Conservation (phyloP, 2,888 invertebrate genomes). For the Orthosia cruda region DNA sequence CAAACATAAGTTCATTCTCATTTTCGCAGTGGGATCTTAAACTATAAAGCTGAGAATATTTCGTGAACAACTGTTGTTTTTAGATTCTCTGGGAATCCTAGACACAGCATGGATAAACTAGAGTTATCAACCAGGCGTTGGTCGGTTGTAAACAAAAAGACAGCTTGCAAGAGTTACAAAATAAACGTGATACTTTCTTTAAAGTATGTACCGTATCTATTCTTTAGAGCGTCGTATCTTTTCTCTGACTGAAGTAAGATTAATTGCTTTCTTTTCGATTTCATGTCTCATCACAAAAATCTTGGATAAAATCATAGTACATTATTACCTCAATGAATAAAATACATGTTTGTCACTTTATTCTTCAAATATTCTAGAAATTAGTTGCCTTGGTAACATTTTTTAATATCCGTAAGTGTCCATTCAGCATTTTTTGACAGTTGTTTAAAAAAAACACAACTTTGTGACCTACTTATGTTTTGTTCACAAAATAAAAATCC, state of each 20-base stretch:
- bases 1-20: too few relatives aligned
- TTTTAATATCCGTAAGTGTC: neutral
- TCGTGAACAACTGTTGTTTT: constrained; percentile 28
- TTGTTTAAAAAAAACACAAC: neutral
- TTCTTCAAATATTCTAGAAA: neutral
- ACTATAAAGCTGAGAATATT: constrained; percentile 10
- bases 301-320: too few relatives aligned
- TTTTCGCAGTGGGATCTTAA: too few relatives aligned
- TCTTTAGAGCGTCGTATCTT: constrained; percentile 11
- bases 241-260: constrained; percentile 1
- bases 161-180: constrained; percentile 41
- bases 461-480: too few relatives aligned
- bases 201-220: constrained; percentile 35
- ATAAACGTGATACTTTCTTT: constrained; percentile 44
- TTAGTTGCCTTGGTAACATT: constrained; percentile 1
- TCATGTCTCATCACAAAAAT: constrained; percentile 21
- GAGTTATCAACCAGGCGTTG: constrained; percentile 12
- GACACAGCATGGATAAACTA: constrained; percentile 24
- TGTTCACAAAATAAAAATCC: neutral
- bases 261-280: constrained; percentile 2
- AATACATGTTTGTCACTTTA: constrained; percentile 5
- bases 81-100: constrained; percentile 9
- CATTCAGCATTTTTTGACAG: neutral
- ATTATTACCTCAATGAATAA: too few relatives aligned
- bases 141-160: constrained; percentile 21